These are phyloP conservation scores for Sturnus vulgaris DNA, from an alignment of 2,113 vertebrate genomes.

Conservation along the genomic window DNA sequence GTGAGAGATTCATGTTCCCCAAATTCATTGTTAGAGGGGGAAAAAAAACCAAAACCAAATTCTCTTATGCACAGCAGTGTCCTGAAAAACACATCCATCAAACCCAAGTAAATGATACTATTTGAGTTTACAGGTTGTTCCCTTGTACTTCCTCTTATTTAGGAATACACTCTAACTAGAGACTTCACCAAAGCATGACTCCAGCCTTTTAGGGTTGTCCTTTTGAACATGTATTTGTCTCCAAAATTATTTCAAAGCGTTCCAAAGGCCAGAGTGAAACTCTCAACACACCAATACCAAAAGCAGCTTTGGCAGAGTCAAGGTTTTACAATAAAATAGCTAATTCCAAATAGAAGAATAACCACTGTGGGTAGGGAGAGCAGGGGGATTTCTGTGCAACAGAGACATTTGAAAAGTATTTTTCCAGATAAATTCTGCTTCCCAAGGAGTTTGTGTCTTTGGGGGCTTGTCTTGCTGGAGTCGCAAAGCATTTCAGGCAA, in stretches of 20 bases:
- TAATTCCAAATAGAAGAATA: not conserved
- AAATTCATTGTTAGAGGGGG: not conserved
- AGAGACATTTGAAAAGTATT: not conserved
- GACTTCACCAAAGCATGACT: not conserved
- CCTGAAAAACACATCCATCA: not conserved
- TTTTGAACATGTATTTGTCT: accelerated
- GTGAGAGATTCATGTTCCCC: not conserved
- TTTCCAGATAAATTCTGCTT: not conserved
- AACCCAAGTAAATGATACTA: not conserved
- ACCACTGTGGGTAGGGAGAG: not conserved
- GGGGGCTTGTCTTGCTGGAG: not conserved
- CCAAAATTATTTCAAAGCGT: not conserved
- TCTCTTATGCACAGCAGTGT: not conserved
- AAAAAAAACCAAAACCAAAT: not conserved
- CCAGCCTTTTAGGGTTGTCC: not conserved
- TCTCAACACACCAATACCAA: not conserved
- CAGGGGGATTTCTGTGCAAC: not conserved
- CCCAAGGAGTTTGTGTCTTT: not conserved
- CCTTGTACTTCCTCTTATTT: not conserved
- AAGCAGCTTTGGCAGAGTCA: not conserved
- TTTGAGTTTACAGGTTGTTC: not conserved
- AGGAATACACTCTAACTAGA: not conserved
- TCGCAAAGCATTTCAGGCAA: not conserved
- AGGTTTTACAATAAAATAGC: not conserved
- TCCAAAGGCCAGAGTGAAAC: not conserved